Evolutionary conservation across 2,888 invertebrate species (phyloP).

Genomic region (Xanthorhoe spadicearia): DNA sequence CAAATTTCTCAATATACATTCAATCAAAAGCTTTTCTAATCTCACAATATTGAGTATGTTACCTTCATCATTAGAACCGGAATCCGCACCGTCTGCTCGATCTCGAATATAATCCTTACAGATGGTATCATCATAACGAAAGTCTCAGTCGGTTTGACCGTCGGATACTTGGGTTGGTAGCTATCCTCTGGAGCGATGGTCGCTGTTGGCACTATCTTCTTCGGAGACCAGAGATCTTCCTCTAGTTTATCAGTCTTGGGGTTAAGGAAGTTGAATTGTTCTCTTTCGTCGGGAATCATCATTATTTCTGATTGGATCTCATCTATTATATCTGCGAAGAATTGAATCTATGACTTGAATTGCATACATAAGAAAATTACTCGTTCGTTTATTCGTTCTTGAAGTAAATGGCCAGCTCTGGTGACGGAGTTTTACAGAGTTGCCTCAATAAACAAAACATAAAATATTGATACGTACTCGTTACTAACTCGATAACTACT

Average conservation of each 20-base stretch:
- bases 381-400: no score
- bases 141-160: constrained; percentile 75
- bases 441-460: no score
- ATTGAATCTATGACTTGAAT: background rate
- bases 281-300: constrained; percentile 76
- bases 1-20: background rate
- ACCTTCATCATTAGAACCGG: constrained; percentile 74
- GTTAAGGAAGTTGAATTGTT: constrained; percentile 76
- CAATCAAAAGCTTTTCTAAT: background rate
- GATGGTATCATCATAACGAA: constrained; percentile 83
- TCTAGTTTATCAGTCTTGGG: constrained; percentile 71
- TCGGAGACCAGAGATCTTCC: constrained; percentile 90
- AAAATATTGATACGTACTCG: no score
- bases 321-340: constrained; percentile 77
- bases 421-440: no score
- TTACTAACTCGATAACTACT: no score
- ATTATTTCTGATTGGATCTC: constrained; percentile 73
- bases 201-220: constrained; percentile 81
- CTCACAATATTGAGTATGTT: background rate
- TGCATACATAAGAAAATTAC: no score
- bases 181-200: constrained; percentile 61
- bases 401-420: no score
- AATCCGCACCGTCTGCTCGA: constrained; percentile 79
- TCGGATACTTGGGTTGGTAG: constrained; percentile 72
- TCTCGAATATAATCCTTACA: constrained; percentile 86